These are phyloP conservation scores for Dicentrarchus labrax DNA, from an alignment of 2,113 vertebrate species.

Conservation along the genomic window DNA sequence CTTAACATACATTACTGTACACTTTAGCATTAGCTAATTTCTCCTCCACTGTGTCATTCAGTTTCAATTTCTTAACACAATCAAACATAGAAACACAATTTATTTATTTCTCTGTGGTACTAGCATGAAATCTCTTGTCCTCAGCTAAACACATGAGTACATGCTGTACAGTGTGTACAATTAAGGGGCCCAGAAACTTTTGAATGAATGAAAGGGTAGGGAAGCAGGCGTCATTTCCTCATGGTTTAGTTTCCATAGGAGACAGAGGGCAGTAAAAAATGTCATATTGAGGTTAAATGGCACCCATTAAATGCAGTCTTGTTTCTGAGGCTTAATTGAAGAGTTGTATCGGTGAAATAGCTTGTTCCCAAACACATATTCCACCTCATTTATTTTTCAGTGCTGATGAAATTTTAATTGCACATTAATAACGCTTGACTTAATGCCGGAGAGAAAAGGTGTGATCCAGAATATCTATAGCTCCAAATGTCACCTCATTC, in stretches of 20 bases:
- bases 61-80: conserved; percentile 12
- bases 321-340: conserved; percentile 66
- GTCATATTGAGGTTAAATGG: conserved; percentile 61
- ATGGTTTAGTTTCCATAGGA: conserved; percentile 33
- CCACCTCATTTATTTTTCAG: conserved; percentile 81
- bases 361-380: conserved; percentile 71
- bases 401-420: conserved; percentile 81
- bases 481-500: conserved; percentile 60
- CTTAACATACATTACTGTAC: conserved; percentile 1
- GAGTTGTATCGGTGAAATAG: conserved; percentile 63
- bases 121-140: conserved; percentile 4
- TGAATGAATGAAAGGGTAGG: neutral
- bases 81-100: conserved; percentile 24
- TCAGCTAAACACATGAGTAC: neutral
- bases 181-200: conserved; percentile 21
- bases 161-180: neutral
- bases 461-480: conserved; percentile 69
- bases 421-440: conserved; percentile 80
- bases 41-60: neutral
- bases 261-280: conserved; percentile 45
- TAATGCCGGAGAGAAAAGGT: conserved; percentile 65
- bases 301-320: conserved; percentile 45
- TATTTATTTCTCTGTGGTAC: neutral
- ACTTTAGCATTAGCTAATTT: neutral
- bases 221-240: neutral